Percentiles rank a stretch among this genome's conserved stretches.
These are phyloP conservation scores for Calameuta pallipes DNA, from an alignment of 2,888 invertebrate genomes.

Conservation along the genomic window DNA sequence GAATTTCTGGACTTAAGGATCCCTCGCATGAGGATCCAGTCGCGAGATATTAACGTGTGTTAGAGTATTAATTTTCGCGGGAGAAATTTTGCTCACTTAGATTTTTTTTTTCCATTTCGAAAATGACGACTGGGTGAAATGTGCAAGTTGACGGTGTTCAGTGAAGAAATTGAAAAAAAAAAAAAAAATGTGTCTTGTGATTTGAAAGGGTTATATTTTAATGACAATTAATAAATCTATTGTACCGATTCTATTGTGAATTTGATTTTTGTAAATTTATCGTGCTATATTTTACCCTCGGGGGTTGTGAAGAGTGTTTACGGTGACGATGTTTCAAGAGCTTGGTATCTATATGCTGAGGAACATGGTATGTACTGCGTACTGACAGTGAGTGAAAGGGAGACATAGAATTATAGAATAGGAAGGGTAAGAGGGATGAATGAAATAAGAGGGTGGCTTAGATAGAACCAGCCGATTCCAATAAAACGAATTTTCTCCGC, in stretches of 20 bases:
- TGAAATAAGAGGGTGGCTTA: constrained; percentile 23
- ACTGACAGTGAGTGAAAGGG: background rate
- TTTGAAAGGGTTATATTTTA: background rate
- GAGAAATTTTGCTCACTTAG: background rate
- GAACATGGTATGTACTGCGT: background rate
- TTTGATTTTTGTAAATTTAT: background rate
- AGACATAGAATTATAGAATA: background rate
- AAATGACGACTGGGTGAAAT: background rate
- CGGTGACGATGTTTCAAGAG: background rate
- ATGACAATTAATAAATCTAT: background rate
- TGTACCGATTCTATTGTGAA: background rate
- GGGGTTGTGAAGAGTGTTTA: background rate
- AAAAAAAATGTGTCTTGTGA: background rate
- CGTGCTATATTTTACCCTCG: background rate
- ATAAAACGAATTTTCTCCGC: constrained; percentile 63
- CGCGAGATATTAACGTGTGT: background rate
- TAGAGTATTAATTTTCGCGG: background rate
- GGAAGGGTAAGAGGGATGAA: constrained; percentile 10
- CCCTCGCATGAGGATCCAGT: background rate
- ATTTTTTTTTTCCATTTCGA: background rate
- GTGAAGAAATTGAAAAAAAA: background rate
- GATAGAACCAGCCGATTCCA: constrained; percentile 45
- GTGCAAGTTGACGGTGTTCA: background rate
- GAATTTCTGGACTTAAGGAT: constrained; percentile 5
- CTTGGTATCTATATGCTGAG: background rate